A percentile compares a stretch with the other conserved stretches of the same genome.
These are phyloP conservation scores for Callionymus lyra DNA, from an alignment of 2,113 vertebrate genomes.

Conservation along the genomic window DNA sequence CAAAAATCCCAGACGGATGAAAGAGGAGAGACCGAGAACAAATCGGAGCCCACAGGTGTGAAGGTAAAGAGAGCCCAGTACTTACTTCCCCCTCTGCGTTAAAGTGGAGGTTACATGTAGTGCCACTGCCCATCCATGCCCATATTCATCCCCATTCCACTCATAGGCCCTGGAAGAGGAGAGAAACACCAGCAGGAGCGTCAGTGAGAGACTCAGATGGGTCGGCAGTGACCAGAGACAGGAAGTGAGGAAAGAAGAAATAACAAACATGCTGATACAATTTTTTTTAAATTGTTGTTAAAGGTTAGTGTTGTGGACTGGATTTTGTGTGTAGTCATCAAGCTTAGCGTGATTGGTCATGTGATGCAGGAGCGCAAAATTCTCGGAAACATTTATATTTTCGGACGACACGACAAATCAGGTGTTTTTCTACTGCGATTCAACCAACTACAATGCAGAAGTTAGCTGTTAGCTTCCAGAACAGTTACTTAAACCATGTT, in stretches of 20 bases:
- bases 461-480: too few species aligned
- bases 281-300: too few species aligned
- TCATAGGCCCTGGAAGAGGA: constrained; percentile 96
- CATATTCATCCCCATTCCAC: constrained; percentile 99
- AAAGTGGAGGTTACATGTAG: constrained; percentile 99
- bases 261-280: constrained; percentile 2
- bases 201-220: constrained; percentile 69
- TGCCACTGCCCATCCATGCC: constrained; percentile 99
- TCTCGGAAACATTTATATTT: too few species aligned
- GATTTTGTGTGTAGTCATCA: too few species aligned
- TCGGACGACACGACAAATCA: too few species aligned
- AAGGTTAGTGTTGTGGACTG: too few species aligned
- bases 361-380: too few species aligned
- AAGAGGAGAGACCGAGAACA: too few species aligned
- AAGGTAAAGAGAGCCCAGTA: constrained; percentile 67
- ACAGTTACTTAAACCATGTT: too few species aligned
- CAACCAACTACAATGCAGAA: too few species aligned
- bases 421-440: too few species aligned
- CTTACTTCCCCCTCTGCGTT: constrained; percentile 98
- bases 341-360: too few species aligned
- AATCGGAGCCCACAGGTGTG: constrained; percentile 12
- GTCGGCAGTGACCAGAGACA: constrained; percentile 26
- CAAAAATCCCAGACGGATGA: constrained; percentile 11
- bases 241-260: constrained; percentile 49
- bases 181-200: constrained; percentile 79